Evolutionary conservation across 2,113 vertebrate genomes (phyloP), one percentile per base, ranked within the genome.

Genomic region (Thalassarche chlororhynchos): DNA sequence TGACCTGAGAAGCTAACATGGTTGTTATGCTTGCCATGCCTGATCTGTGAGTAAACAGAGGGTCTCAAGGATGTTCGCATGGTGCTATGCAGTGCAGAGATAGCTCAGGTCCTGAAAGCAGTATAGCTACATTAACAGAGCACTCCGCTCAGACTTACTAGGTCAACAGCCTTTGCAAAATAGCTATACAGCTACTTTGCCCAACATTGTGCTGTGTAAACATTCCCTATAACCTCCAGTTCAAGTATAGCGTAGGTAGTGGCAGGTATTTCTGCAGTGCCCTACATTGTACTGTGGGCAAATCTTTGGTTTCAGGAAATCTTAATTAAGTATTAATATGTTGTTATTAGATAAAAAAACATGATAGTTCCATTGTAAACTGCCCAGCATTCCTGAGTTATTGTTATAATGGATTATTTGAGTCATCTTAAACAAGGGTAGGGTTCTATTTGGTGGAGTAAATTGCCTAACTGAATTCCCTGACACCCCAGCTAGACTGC

Each of bases 371-470:
- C 54, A 62, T 55, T 77, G 58, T 89, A 84, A 96, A 84, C 68
- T 87, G 38, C 69, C 32, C 54, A 21, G 49, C 54, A 40, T 94
- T 96, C 57, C 76, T 47, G 58, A 89, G 49, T 84, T 96, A 61
- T n/a, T 83, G 42, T 83, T 91, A 54, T 5, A 75, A 83, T 84
- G 64, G 69, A 42, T 91, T 17, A 79, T 79, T 71, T 91, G 95
- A 97, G 87, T 94, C 75, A 95, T 93, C 89, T 93, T 96, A 62
- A 95, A 90, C 64, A 71, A 78, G 54, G 64, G 54, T 81, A 81
- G 78, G 64, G 40, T 92, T 95, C 78, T 87, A 2, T 60, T 77
- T 78, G 74, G 26, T 71, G 17, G 44, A 51, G 34, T 71, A 74
- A 86, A 47, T 78, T 84, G 74, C 89, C 79, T 75, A 44, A 26